Base-by-base conservation (phyloP, 2,888 invertebrate species). In the Slavum lentiscoides region DNA sequence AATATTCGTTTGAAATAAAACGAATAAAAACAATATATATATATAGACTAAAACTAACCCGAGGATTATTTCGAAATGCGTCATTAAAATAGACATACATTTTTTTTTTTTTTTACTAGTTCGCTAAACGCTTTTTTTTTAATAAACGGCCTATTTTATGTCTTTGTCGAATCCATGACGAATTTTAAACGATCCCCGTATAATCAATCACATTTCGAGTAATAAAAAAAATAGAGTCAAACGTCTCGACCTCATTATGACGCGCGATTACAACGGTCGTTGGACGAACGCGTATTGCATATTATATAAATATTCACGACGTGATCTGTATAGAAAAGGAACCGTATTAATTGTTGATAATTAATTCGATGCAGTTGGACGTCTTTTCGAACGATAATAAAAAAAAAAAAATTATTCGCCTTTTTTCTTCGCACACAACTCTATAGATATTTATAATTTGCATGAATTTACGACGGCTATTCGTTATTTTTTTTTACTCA, bases 121-220 rank as follows among this genome's bases (percentile, higher is more conserved):
- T 49, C 13, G 1, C 49, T 49, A 49, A 49, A 11, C 9, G 13
- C 11, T n/a, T 64, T 37, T 64, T 37, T 53, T 53, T 73, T 23
- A 19, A 75, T 43, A 43, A 43, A 67, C 23, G 58, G 67, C 75
- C 66, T 58, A 30, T 75, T 75, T 43, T 64, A 39, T 67, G 30
- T n/a, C 23, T 19, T 49, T 66, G n/a, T 59, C 58, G 1, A 58
- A 23, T 15, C 58, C 75, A n/a, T 67, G 23, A 67, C 75, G 43
- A 75, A 75, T 75, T 67, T 58, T 67, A 55, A 75, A 75, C 19
- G 74, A 58, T 58, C 5, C 23, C 5, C 23, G 37, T 64, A 53
- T 4, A 58, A 39, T 75, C 75, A 23, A 58, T 59, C 55, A 19
- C 39, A 39, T 75, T 43, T 39, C 7, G 17, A 55, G 58, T 58